Conservation (phyloP, 2,113 vertebrate genomes). For the Recurvirostra avosetta region DNA sequence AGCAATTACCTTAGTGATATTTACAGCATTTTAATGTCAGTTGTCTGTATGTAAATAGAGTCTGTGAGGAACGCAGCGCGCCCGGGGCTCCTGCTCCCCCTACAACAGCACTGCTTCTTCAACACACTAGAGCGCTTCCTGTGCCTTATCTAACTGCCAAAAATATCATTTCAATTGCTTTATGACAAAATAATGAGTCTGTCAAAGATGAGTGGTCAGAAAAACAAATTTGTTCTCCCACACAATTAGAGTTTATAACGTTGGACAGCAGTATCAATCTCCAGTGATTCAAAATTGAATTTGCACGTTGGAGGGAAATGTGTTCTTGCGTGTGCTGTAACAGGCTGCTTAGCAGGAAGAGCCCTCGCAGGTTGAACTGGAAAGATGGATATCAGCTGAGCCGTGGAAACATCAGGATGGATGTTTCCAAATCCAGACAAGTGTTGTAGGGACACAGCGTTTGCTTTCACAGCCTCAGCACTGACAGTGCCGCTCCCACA, state of each 20-base stretch:
- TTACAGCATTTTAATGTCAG: slow-evolving; percentile 56
- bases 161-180: slow-evolving; percentile 36
- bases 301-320: background rate
- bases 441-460: background rate
- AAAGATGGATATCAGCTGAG: background rate
- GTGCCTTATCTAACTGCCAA: slow-evolving; percentile 40
- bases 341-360: background rate
- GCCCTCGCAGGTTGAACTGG: background rate
- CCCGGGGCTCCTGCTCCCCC: background rate
- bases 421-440: background rate
- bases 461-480: background rate
- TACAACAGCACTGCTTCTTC: background rate
- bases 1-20: slow-evolving; percentile 51
- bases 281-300: slow-evolving; percentile 37
- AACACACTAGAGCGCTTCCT: background rate
- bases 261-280: slow-evolving; percentile 54
- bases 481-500: background rate
- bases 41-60: slow-evolving; percentile 52
- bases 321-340: background rate
- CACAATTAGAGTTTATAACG: slow-evolving; percentile 45
- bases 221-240: slow-evolving; percentile 55
- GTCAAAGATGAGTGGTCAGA: slow-evolving; percentile 62
- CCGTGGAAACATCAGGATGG: background rate
- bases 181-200: slow-evolving; percentile 67
- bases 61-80: background rate